phyloP scores from a whole-genome alignment of 1,140 invertebrate genomes.

The Steinernema feltiae region DNA sequence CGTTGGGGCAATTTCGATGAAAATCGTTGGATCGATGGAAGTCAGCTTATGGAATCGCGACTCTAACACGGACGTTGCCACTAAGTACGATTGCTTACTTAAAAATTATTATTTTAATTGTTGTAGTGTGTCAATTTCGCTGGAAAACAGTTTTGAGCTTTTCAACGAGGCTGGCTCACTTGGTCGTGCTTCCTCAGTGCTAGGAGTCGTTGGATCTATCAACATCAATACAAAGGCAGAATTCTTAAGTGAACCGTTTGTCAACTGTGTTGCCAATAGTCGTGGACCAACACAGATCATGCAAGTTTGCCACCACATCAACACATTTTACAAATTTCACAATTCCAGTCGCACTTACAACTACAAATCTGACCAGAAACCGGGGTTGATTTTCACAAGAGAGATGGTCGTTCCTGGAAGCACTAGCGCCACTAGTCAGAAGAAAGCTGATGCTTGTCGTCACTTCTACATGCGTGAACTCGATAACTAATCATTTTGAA shows the following conservation, averaged over 20 bases:
- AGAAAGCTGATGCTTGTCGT: neutral
- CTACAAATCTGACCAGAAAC: neutral
- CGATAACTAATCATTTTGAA: neutral
- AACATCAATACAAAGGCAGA: neutral
- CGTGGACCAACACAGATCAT: neutral
- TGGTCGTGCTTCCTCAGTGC: neutral
- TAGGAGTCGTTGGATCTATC: neutral
- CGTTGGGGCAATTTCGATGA: neutral
- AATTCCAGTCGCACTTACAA: neutral
- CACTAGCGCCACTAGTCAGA: neutral
- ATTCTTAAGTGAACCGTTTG: neutral
- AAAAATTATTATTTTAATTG: neutral
- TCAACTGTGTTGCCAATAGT: neutral
- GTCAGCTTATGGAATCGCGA: neutral
- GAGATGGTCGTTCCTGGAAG: neutral
- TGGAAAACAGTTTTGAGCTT: neutral
- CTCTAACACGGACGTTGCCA: neutral
- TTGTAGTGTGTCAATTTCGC: neutral
- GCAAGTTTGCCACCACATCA: neutral
- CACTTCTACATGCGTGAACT: neutral
- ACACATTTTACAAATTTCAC: neutral
- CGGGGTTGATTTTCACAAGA: neutral
- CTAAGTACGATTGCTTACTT: neutral
- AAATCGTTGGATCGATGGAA: conserved; percentile 3
- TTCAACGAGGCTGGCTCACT: neutral